phyloP scores from a whole-genome alignment of 1,140 invertebrate species.

The Amyelois transitella region DNA sequence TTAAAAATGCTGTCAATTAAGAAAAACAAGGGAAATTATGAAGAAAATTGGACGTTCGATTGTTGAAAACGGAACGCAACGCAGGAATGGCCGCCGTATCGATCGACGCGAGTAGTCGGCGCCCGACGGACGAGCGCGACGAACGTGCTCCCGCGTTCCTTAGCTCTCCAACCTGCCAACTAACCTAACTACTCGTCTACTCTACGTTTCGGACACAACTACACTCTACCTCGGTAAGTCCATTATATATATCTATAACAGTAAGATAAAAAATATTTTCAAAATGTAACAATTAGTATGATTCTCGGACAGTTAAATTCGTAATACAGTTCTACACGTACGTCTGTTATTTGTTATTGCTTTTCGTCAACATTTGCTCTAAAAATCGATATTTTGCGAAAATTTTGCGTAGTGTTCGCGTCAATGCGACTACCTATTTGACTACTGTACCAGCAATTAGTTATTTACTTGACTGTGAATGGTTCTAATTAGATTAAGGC shows the following conservation, averaged over 20 bases:
- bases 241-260: too few species aligned
- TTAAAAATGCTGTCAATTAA: not conserved
- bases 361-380: not conserved
- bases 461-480: not conserved
- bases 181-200: slow-evolving; percentile 6
- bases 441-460: not conserved
- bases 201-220: not conserved
- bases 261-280: too few species aligned
- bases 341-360: not conserved
- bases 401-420: not conserved
- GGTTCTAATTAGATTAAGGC: not conserved
- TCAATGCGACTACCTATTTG: not conserved
- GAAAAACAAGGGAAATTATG: not conserved
- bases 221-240: not conserved
- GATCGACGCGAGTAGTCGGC: slow-evolving; percentile 62
- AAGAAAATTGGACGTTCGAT: slow-evolving; percentile 14
- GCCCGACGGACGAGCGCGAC: slow-evolving; percentile 43
- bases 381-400: not conserved
- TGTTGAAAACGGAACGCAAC: slow-evolving; percentile 53
- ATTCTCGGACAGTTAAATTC: not conserved
- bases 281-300: too few species aligned
- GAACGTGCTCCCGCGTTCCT: slow-evolving; percentile 23
- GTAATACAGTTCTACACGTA: not conserved
- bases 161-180: not conserved
- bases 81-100: slow-evolving; percentile 56